Conservation (phyloP, 2,888 invertebrate genomes). For the Agrypnus murinus region DNA sequence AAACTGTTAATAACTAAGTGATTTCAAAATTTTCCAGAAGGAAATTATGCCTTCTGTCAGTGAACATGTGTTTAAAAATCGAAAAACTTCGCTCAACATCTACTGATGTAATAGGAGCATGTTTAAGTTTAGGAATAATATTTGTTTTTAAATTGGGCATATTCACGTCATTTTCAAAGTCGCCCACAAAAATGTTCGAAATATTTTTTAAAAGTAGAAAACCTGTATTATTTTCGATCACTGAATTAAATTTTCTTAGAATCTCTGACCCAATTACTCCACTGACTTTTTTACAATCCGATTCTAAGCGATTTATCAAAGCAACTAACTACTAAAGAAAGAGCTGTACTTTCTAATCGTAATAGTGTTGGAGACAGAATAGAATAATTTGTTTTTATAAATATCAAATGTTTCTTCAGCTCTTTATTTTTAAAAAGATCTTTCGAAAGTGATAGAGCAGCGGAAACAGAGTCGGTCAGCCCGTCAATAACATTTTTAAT, state of each 20-base stretch:
- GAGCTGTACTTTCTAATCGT: not conserved
- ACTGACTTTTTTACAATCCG: no score
- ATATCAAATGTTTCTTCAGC: not conserved
- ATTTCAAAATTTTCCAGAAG: conserved; percentile 1
- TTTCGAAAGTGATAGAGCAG: not conserved
- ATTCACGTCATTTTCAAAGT: not conserved
- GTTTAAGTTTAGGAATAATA: no score
- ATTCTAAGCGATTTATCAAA: no score
- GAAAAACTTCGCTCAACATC: not conserved
- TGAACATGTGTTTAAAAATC: not conserved
- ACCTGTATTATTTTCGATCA: not conserved
- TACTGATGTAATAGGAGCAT: not conserved
- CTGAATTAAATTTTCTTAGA: not conserved
- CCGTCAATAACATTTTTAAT: no score
- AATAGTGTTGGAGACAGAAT: not conserved
- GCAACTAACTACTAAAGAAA: not conserved
- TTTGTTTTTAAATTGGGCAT: no score
- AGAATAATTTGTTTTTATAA: no score
- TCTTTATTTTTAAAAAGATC: not conserved
- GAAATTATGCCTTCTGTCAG: not conserved
- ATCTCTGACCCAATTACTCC: no score
- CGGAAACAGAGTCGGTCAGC: no score
- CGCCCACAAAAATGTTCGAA: not conserved
- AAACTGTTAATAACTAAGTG: not conserved
- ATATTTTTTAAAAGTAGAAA: not conserved